Percentiles rank a stretch among this genome's conserved stretches.
Conservation (phyloP, 2,888 invertebrate genomes). For the Chrysopilus asiliformis region DNA sequence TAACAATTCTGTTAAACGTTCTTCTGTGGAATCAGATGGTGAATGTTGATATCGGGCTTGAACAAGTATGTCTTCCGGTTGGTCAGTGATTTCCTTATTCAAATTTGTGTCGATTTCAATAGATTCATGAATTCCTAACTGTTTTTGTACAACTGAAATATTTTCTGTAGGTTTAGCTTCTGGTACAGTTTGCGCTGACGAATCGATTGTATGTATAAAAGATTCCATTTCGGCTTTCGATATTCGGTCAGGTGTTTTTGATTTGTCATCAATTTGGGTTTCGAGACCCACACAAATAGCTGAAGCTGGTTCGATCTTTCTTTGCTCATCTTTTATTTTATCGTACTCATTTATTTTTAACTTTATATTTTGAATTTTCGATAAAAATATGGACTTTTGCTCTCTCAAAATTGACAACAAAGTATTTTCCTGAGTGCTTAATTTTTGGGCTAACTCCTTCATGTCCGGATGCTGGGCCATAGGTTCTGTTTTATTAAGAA, state of each 20-base stretch:
- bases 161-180: constrained; percentile 43
- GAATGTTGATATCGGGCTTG: constrained; percentile 56
- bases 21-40: constrained; percentile 37
- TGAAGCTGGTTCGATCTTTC: constrained; percentile 21
- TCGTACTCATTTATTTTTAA: constrained; percentile 24
- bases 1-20: constrained; percentile 55
- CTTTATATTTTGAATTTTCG: constrained; percentile 39
- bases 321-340: constrained; percentile 21
- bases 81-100: constrained; percentile 39
- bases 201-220: constrained; percentile 28
- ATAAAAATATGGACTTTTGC: constrained; percentile 46
- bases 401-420: constrained; percentile 46
- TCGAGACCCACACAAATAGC: background rate
- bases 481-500: too few relatives aligned
- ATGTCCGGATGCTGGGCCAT: constrained; percentile 39
- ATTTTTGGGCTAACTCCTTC: constrained; percentile 33
- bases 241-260: constrained; percentile 1
- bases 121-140: constrained; percentile 51
- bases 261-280: background rate
- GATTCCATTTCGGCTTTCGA: constrained; percentile 17
- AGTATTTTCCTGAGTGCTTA: constrained; percentile 43
- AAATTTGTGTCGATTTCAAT: constrained; percentile 58
- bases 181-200: constrained; percentile 30
- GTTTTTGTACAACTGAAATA: constrained; percentile 50
- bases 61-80: constrained; percentile 48